phyloP scores from a whole-genome alignment of 2,113 vertebrate genomes.

The Trinectes maculatus region DNA sequence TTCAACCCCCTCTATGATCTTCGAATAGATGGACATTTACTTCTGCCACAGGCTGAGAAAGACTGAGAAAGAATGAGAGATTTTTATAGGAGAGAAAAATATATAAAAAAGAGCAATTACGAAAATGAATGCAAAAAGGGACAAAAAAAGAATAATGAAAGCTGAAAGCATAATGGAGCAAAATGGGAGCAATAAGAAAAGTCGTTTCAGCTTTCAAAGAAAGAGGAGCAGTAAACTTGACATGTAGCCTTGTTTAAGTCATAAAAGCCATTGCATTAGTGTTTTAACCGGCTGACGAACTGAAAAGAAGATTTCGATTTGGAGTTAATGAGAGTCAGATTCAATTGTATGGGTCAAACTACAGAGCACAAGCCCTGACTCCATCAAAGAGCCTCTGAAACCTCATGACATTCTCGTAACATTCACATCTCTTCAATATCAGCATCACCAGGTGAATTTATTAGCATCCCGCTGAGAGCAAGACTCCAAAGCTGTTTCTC shows the following conservation, averaged over 20 bases:
- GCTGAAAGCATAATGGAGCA: neutral
- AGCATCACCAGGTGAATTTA: neutral
- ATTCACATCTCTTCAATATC: neutral
- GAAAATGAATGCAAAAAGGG: neutral
- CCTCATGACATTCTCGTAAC: neutral
- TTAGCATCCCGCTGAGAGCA: neutral
- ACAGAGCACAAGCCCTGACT: neutral
- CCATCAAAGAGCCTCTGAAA: no score
- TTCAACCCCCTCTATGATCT: no score
- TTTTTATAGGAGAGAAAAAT: no score
- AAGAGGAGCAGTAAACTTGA: neutral
- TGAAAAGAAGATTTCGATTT: neutral
- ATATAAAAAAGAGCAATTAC: conserved; percentile 3
- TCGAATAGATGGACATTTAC: no score
- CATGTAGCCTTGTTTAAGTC: neutral
- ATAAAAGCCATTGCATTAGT: neutral
- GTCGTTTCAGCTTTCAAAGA: neutral
- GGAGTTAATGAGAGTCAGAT: neutral
- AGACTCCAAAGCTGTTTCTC: neutral
- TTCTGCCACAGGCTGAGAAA: no score
- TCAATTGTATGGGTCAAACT: neutral
- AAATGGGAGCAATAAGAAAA: neutral
- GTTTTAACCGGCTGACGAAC: neutral
- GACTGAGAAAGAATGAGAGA: no score
- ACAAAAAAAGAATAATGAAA: neutral